Base-by-base conservation (phyloP, 2,113 vertebrate species). In the Marmota flaviventris region DNA sequence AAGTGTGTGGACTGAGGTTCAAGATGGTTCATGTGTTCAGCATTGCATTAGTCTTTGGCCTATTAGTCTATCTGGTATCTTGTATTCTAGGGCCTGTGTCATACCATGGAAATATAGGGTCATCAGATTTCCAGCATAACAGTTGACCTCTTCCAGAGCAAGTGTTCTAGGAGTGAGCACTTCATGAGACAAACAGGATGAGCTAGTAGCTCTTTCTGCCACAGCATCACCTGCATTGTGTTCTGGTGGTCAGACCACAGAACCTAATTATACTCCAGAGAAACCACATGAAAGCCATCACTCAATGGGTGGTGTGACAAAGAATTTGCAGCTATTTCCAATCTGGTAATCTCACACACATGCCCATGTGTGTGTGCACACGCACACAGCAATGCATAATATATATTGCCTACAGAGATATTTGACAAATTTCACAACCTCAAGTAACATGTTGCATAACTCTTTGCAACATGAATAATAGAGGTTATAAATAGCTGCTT, bases 291-390 rank as follows among this genome's bases (percentile, higher is more conserved):
- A 34, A 87, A 42, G 42, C 18, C 5, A 13, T 29, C 3, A 79
- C 39, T 91, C 13, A 45, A 18, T 27, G 4, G 17, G 4, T 42
- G 7, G 39, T 58, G 20, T 58, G 14, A 69, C 39, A 37, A 45
- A 82, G 32, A 76, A 93, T 90, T 72, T 77, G n/a, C 3, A 87
- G 22, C 11, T 8, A n/a, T 77, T 10, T 90, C 2, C 70, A 65
- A 65, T 58, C 75, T 93, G 25, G 42, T 78, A 13, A 56, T 83
- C 61, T 63, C 17, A 56, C 9, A 48, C 56, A 24, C 13, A 48
- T 9, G 12, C 8, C 0, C 14, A 42, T 0, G 13, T 5, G 32
- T 14, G 39, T 18, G 16, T 0, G 17, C 5, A 2, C 2, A 48
- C 2, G 37, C 3, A 65, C 1, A 17, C 2, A 6, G 6, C 4